Conservation (phyloP, 2,113 vertebrate genomes). For the Hydrochoerus hydrochaeris region DNA sequence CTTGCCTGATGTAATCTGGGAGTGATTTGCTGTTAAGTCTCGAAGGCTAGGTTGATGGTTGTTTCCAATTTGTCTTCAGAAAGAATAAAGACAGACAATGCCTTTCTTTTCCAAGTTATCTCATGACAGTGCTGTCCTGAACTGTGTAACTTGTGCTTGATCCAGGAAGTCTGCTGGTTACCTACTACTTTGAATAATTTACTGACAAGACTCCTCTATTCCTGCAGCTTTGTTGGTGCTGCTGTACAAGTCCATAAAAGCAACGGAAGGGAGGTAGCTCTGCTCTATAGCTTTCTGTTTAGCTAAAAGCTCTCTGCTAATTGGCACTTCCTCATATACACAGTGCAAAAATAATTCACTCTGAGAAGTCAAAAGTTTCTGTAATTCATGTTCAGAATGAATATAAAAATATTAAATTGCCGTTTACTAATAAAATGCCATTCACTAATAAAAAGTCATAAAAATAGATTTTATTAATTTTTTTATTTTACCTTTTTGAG, state of each 20-base stretch:
- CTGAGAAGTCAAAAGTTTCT: neutral
- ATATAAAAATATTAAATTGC: neutral
- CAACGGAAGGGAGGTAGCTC: neutral
- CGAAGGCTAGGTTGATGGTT: neutral
- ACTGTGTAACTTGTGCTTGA: neutral
- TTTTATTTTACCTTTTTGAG: too few relatives aligned
- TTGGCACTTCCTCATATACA: neutral
- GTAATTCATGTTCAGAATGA: neutral
- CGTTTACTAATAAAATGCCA: neutral
- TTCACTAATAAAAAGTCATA: neutral
- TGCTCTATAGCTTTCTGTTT: neutral
- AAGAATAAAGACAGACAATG: neutral
- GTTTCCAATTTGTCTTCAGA: neutral
- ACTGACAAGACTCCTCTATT: neutral
- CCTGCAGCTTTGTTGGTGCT: neutral
- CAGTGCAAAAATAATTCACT: neutral
- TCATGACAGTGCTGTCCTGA: neutral
- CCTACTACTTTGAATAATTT: slow-evolving; percentile 9
- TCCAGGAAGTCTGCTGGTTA: neutral
- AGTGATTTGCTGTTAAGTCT: neutral
- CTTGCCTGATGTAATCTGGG: neutral
- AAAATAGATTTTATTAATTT: neutral
- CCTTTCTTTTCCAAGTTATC: neutral
- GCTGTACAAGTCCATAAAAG: neutral
- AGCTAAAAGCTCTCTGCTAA: neutral